A percentile compares a stretch with the other conserved stretches of the same genome.
phyloP scores from a whole-genome alignment of 2,113 vertebrate species.

The Chascanopsetta lugubris region DNA sequence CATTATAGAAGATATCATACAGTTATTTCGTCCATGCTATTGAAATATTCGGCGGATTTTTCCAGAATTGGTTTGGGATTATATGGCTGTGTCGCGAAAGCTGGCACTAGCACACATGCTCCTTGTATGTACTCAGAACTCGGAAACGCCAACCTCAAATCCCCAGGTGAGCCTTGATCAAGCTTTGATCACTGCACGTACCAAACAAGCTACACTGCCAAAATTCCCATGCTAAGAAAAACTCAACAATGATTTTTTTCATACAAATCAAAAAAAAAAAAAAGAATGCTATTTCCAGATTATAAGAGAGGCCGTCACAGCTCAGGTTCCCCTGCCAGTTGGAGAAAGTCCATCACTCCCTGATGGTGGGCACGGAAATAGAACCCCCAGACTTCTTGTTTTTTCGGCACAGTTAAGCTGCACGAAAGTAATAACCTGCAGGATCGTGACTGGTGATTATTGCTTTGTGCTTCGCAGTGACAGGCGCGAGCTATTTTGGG shows the following conservation, averaged over 20 bases:
- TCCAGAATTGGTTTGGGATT: conserved; percentile 2
- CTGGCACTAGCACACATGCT: conserved; percentile 35
- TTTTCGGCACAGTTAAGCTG: conserved; percentile 5
- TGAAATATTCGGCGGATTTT: conserved; percentile 9
- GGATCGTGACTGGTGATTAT: background rate
- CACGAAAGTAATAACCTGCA: conserved; percentile 6
- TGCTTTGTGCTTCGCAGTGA: background rate
- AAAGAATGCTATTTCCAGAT: conserved; percentile 2
- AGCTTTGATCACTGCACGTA: conserved; percentile 25
- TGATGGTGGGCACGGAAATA: conserved; percentile 32
- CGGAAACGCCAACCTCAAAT: conserved; percentile 30
- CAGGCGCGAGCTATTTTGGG: background rate
- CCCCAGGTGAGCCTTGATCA: conserved; percentile 25
- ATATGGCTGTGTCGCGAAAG: conserved; percentile 1
- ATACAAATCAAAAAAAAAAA: background rate
- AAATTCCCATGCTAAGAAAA: conserved; percentile 21
- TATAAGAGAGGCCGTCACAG: conserved; percentile 15
- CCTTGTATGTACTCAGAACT: conserved; percentile 21
- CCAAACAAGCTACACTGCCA: conserved; percentile 36
- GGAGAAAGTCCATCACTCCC: conserved; percentile 35
- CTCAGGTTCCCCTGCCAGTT: conserved; percentile 40
- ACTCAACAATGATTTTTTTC: conserved; percentile 30
- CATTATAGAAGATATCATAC: background rate
- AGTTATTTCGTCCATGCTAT: too few species aligned
- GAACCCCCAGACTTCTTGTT: conserved; percentile 7